Evolutionary conservation across 2,113 vertebrate species (phyloP), one percentile per base, ranked within the genome.

Genomic region (Amia ocellicauda): DNA sequence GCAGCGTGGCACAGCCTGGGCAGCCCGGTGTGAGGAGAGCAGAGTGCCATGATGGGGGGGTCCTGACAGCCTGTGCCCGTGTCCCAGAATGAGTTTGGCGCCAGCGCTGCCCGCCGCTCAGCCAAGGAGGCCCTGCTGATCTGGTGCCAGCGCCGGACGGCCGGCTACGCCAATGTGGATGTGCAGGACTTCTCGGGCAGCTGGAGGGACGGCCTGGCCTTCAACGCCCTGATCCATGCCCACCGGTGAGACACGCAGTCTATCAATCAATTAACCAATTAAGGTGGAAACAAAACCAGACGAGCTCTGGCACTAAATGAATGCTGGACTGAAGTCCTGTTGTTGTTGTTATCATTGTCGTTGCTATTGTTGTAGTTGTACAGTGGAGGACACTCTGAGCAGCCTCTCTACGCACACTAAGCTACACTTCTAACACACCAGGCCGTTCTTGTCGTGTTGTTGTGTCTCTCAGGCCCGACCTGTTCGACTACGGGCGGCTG

Each of bases 81-180:
- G 26, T 53, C 51, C 59, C 78, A 94, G 93, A 82, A 82, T 19
- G 88, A 85, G 27, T 88, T 84, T 43, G 88, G 86, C 69, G 82
- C 63, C 62, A 91, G 77, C 4, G 71, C 82, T 24, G 91, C 91
- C 53, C 80, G 72, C 13, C 80, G 92, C 0, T 93, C 93, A 20
- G 91, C 93, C 13, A 95, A 89, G 63, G 94, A 96, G 76, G 94
- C 93, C 36, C 83, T 96, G 67, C 68, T 98, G 54, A 86, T 92
- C 62, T 96, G 95, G 94, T 96, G 94, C 74, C 94, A 94, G 74
- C 79, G 84, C 69, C 95, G 95, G 78, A 97, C 94, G 0, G 78
- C 91, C 0, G 78, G 87, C 22, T 97, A 96, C 42, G 16, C 73
- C 26, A 88, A 88, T 0, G 89, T 96, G 20, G 29, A 78, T 20